Evolutionary conservation across 2,797 vertebrate genomes (phyloP).

Genomic region (Borostomias antarcticus): DNA sequence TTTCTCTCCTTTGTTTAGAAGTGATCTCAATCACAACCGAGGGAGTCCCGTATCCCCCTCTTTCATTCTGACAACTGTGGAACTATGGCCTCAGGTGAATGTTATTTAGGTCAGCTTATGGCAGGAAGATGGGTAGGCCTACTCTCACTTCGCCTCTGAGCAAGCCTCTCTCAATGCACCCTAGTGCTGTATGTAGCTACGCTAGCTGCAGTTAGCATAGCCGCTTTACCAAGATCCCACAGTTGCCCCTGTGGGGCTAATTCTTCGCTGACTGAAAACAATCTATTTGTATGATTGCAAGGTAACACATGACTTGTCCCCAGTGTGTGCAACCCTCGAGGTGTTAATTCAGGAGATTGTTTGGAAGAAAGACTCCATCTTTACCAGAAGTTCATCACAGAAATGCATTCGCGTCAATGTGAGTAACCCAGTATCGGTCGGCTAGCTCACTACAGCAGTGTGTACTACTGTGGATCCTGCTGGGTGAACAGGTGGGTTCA

Average conservation of each 20-base stretch:
- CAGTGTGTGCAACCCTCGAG: not conserved
- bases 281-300: conserved; percentile 5
- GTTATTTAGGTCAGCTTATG: conserved; percentile 32
- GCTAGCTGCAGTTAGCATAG: not conserved
- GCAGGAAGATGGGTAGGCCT: conserved; percentile 28
- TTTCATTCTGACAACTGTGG: conserved; percentile 46
- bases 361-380: conserved; percentile 9
- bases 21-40: conserved; percentile 46
- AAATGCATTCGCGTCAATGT: conserved; percentile 15
- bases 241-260: not conserved
- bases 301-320: conserved; percentile 2
- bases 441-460: conserved; percentile 24
- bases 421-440: conserved; percentile 21
- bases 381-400: too few species aligned
- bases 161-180: not conserved
- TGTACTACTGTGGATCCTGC: conserved; percentile 27
- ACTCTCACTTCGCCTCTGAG: conserved; percentile 2
- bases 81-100: conserved; percentile 45
- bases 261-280: conserved; percentile 3
- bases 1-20: conserved; percentile 50
- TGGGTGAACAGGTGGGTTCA: conserved; percentile 37
- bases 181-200: not conserved
- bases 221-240: not conserved
- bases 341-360: conserved; percentile 11
- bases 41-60: conserved; percentile 47